Conservation (phyloP, 2,113 vertebrate genomes). For the Ctenomys sociabilis region DNA sequence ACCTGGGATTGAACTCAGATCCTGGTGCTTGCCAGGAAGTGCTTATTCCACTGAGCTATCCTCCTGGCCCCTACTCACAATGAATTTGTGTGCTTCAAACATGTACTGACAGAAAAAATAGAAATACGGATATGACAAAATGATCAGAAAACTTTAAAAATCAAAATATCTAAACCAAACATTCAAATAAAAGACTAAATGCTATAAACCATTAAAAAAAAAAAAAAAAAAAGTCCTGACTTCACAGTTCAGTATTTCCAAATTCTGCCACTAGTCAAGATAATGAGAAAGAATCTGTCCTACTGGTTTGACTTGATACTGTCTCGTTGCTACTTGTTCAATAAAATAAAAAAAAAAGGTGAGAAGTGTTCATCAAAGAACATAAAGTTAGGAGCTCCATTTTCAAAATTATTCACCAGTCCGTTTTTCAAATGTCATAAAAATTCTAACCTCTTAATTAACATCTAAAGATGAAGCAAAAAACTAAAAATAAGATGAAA, state of each 20-base stretch:
- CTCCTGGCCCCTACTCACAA: background rate
- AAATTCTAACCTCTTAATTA: background rate
- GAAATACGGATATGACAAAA: background rate
- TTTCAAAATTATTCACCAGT: background rate
- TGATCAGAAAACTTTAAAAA: background rate
- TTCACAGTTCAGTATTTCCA: conserved; percentile 42
- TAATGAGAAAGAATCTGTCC: too few species aligned
- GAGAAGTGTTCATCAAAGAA: conserved; percentile 3
- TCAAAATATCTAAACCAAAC: conserved; percentile 12
- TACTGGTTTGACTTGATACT: too few species aligned
- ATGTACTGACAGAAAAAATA: background rate
- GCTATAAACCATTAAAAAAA: conserved; percentile 25
- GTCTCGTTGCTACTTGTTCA: too few species aligned
- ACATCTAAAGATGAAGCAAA: conserved; percentile 25
- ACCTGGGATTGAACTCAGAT: too few species aligned
- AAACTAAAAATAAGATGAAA: conserved; percentile 28
- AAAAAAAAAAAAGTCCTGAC: background rate
- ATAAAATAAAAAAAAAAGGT: too few species aligned
- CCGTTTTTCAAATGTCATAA: conserved; percentile 20
- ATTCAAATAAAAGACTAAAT: conserved; percentile 36
- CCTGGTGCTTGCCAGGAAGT: too few species aligned
- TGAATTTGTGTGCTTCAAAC: background rate
- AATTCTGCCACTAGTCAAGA: background rate
- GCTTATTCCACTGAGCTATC: too few species aligned
- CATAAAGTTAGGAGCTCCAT: background rate